Percentiles rank a stretch among this genome's conserved stretches.
Evolutionary conservation across 1,140 invertebrate genomes (phyloP).

Genomic region (Latrodectus geometricus): DNA sequence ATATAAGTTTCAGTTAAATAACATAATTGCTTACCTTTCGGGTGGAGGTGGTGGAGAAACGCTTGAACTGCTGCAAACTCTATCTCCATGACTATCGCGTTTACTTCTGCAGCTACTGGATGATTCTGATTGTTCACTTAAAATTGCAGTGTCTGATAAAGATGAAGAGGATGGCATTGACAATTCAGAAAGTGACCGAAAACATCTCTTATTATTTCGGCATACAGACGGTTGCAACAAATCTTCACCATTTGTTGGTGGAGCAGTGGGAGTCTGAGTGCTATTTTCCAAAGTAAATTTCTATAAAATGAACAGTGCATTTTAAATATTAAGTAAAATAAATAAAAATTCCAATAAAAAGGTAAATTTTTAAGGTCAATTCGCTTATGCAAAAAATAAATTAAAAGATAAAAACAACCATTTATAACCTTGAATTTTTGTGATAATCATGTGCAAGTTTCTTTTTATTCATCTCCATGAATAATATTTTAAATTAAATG

Average conservation of each 20-base stretch:
- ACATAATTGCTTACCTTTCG: conserved; percentile 58
- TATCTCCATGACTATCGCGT: conserved; percentile 46
- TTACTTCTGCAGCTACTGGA: conserved; percentile 41
- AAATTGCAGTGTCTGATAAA: conserved; percentile 16
- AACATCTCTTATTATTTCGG: conserved; percentile 60
- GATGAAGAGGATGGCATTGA: conserved; percentile 48
- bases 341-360: no score
- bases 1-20: no score
- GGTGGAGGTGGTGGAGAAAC: conserved; percentile 61
- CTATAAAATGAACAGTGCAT: conserved; percentile 68
- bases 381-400: not conserved
- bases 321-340: conserved; percentile 61
- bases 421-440: not conserved
- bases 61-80: conserved; percentile 42
- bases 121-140: conserved; percentile 13
- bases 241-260: conserved; percentile 45
- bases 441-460: no score
- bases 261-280: conserved; percentile 61
- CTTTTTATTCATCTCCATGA: no score
- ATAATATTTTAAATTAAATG: no score
- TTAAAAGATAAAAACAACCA: not conserved
- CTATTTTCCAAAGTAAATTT: conserved; percentile 72
- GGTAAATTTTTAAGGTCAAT: not conserved
- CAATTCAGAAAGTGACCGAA: conserved; percentile 57
- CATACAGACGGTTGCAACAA: conserved; percentile 22